Evolutionary conservation across 2,888 invertebrate species (phyloP).

Genomic region (Xanthorhoe designata): DNA sequence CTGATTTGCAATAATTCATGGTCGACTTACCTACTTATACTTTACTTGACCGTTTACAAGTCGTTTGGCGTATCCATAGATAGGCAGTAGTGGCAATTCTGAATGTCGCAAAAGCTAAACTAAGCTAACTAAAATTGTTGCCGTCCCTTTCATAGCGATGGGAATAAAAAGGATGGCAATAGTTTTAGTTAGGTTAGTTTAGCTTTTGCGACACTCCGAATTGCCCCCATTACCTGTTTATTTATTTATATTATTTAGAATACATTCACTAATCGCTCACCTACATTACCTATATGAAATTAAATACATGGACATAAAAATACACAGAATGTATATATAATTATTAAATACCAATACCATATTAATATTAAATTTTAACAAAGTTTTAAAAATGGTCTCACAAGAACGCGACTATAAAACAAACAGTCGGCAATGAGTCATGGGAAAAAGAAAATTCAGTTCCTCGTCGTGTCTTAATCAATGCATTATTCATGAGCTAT

Average conservation of each 20-base stretch:
- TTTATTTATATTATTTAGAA: neutral
- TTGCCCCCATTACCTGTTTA: slow-evolving; percentile 1
- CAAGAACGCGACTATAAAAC: neutral
- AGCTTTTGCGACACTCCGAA: too few relatives aligned
- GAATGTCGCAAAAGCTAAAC: too few relatives aligned
- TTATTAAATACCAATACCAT: too few relatives aligned
- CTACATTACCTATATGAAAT: neutral
- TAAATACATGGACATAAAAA: neutral
- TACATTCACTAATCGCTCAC: neutral
- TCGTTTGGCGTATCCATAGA: neutral
- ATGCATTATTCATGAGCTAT: slow-evolving; percentile 23
- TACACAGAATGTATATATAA: too few relatives aligned
- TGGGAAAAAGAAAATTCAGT: slow-evolving; percentile 18
- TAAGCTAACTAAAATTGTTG: too few relatives aligned
- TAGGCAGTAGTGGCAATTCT: too few relatives aligned
- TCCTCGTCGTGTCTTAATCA: slow-evolving; percentile 23
- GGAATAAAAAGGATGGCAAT: too few relatives aligned
- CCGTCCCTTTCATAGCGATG: too few relatives aligned
- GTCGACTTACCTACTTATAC: too few relatives aligned
- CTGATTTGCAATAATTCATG: slow-evolving; percentile 1
- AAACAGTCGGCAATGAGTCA: slow-evolving; percentile 18
- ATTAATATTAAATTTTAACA: too few relatives aligned
- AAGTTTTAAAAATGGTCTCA: neutral
- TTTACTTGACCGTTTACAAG: slow-evolving; percentile 1
- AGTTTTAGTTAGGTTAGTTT: too few relatives aligned